Evolutionary conservation across 2,888 invertebrate species (phyloP).

Genomic region (Drosophila birchii): DNA sequence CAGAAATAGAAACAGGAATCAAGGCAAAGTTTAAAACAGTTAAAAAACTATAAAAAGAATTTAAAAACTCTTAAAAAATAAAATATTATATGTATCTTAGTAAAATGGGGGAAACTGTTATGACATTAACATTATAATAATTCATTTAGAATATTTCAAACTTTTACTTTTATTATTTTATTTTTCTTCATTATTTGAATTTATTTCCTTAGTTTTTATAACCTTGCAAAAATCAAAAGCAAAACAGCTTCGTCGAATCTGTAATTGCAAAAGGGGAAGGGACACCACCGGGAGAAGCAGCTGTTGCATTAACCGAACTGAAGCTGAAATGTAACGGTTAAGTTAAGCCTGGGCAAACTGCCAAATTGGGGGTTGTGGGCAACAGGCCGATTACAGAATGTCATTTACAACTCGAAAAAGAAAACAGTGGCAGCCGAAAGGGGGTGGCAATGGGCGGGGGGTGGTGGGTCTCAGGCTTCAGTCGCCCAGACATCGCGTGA

Average conservation of each 20-base stretch:
- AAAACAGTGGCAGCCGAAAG: conserved; percentile 2
- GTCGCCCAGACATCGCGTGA: conserved; percentile 64
- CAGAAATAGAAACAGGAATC: conserved; percentile 22
- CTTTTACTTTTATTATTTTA: not conserved
- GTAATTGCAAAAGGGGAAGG: not conserved
- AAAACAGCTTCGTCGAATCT: not conserved
- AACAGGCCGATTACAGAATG: conserved; percentile 43
- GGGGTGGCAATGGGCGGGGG: not conserved
- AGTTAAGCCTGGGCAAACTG: conserved; percentile 26
- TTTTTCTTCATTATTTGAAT: not conserved
- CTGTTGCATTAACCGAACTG: conserved; percentile 20
- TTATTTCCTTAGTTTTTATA: not conserved
- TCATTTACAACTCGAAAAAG: conserved; percentile 20
- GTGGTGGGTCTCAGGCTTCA: conserved; percentile 6
- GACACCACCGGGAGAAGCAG: conserved; percentile 10
- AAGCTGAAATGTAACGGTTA: conserved; percentile 26
- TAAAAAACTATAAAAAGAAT: not conserved
- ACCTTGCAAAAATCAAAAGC: not conserved
- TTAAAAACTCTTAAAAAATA: not conserved
- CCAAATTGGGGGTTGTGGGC: conserved; percentile 36
- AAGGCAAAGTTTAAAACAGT: conserved; percentile 1
- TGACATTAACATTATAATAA: not conserved
- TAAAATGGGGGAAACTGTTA: not conserved
- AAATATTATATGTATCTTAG: not conserved
- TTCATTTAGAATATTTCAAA: not conserved